Conservation (phyloP, 2,797 vertebrate species). For the Alfaro cultratus region DNA sequence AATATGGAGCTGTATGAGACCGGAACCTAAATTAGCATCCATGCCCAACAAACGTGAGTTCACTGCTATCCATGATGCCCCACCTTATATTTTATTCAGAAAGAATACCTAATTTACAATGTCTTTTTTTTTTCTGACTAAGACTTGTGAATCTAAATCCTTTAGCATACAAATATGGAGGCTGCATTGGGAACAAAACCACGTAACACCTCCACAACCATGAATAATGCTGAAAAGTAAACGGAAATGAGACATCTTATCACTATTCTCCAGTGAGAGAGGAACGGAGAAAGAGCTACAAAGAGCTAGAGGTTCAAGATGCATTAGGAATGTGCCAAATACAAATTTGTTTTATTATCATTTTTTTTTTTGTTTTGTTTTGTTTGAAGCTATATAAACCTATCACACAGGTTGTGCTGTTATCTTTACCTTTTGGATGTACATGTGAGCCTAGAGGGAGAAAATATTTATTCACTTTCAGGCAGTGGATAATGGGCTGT, state of each 20-base stretch:
- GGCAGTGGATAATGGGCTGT: slow-evolving; percentile 48
- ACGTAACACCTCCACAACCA: slow-evolving; percentile 50
- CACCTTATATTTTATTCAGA: slow-evolving; percentile 7
- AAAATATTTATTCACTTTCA: slow-evolving; percentile 60
- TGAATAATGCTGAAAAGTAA: slow-evolving; percentile 69
- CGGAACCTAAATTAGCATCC: slow-evolving; percentile 2
- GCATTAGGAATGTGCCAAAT: slow-evolving; percentile 58
- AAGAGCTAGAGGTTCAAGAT: slow-evolving; percentile 67
- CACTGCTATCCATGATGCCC: slow-evolving; percentile 24
- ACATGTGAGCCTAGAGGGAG: slow-evolving; percentile 45
- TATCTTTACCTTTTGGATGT: slow-evolving; percentile 59
- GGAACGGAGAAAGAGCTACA: slow-evolving; percentile 30
- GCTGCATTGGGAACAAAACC: slow-evolving; percentile 45
- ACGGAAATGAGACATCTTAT: slow-evolving; percentile 69
- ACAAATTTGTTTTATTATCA: slow-evolving; percentile 60
- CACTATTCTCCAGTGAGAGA: slow-evolving; percentile 48
- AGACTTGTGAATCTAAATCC: slow-evolving; percentile 19
- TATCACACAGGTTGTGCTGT: slow-evolving; percentile 58
- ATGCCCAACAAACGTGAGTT: slow-evolving; percentile 16
- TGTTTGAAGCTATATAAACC: slow-evolving; percentile 55
- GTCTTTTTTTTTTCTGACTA: slow-evolving; percentile 15
- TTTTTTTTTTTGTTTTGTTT: slow-evolving; percentile 14
- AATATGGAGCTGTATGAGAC: slow-evolving; percentile 15
- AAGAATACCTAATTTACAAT: slow-evolving; percentile 30
- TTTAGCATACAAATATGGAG: slow-evolving; percentile 32